phyloP scores from a whole-genome alignment of 1,140 invertebrate genomes.

The Pomacea maculata region DNA sequence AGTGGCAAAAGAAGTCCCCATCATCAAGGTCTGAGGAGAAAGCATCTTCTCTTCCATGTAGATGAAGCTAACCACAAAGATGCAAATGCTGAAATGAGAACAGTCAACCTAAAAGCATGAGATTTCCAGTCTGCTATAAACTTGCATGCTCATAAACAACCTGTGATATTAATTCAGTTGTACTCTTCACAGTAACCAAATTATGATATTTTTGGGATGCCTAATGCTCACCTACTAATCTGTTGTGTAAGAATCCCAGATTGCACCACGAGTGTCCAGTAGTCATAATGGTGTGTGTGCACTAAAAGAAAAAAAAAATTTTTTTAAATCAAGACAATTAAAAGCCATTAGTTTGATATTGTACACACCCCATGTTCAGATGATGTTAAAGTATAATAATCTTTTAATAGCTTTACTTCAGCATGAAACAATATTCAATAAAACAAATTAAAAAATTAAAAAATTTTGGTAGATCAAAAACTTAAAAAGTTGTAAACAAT shows the following conservation, averaged over 20 bases:
- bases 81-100: slow-evolving; percentile 53
- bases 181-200: neutral
- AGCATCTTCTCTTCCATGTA: slow-evolving; percentile 54
- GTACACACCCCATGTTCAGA: no score
- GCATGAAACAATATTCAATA: no score
- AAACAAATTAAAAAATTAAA: no score
- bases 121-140: neutral
- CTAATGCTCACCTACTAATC: slow-evolving; percentile 48
- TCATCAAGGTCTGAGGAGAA: slow-evolving; percentile 46
- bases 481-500: no score
- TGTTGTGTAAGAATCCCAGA: slow-evolving; percentile 62
- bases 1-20: slow-evolving; percentile 41
- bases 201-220: neutral
- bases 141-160: no score
- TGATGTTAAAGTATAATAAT: no score
- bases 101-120: slow-evolving; percentile 7
- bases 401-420: no score
- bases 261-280: slow-evolving; percentile 55
- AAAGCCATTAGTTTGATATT: no score
- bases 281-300: slow-evolving; percentile 57
- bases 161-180: no score
- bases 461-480: no score
- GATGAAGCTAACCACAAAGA: slow-evolving; percentile 59
- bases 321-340: no score
- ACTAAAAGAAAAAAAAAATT: slow-evolving; percentile 46